phyloP scores from a whole-genome alignment of 37 sponge, comb jelly and placozoan genomes.

The Aplysina aerophoba region DNA sequence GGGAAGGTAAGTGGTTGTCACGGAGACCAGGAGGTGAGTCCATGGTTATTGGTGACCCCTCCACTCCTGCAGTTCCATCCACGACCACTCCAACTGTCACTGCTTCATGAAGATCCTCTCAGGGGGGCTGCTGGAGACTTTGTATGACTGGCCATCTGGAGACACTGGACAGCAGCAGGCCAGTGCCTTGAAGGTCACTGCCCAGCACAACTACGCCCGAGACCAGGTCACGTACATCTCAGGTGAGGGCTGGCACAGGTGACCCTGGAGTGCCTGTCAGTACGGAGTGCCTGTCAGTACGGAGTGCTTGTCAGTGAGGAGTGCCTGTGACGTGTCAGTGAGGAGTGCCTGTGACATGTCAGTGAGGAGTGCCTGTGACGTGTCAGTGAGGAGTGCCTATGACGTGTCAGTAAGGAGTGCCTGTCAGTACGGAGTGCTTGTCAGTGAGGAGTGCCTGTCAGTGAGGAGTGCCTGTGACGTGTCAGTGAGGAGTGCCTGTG shows the following conservation, averaged over 20 bases:
- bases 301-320: too few relatives aligned
- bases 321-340: too few relatives aligned
- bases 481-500: too few relatives aligned
- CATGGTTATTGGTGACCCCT: not conserved
- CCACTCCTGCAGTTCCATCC: constrained; percentile 66
- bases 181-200: constrained; percentile 26
- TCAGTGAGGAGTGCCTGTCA: too few relatives aligned
- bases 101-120: constrained; percentile 90
- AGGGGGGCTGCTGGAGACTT: constrained; percentile 77
- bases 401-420: too few relatives aligned
- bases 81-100: constrained; percentile 88
- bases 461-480: too few relatives aligned
- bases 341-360: too few relatives aligned
- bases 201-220: not conserved
- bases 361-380: too few relatives aligned
- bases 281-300: too few relatives aligned
- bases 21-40: not conserved
- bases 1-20: constrained; percentile 54
- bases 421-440: too few relatives aligned
- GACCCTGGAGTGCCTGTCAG: not conserved
- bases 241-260: constrained; percentile 43
- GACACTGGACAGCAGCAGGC: not conserved
- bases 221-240: constrained; percentile 87
- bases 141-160: constrained; percentile 64
- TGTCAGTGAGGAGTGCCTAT: too few relatives aligned